Conservation (phyloP, 2,888 invertebrate genomes). For the Ectemnius cavifrons region DNA sequence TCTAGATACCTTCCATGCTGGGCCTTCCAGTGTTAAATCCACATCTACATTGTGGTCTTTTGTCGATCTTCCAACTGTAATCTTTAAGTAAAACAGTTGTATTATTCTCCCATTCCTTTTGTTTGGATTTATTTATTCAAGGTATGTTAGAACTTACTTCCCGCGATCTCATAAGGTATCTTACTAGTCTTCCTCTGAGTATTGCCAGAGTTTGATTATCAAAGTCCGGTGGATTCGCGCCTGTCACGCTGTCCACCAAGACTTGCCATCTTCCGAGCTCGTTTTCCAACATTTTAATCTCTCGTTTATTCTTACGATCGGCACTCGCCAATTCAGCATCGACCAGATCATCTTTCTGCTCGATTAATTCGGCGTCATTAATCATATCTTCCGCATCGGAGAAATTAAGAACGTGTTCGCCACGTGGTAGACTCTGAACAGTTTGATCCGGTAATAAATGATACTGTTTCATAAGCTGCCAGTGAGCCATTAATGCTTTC, state of each 20-base stretch:
- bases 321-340: constrained; percentile 88
- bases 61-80: constrained; percentile 94
- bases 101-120: neutral
- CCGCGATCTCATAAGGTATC: constrained; percentile 95
- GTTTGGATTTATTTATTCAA: neutral
- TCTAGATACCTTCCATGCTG: constrained; percentile 95
- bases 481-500: constrained; percentile 91
- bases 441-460: constrained; percentile 94
- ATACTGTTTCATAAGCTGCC: constrained; percentile 95
- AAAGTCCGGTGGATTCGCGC: constrained; percentile 91
- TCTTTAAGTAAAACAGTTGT: constrained; percentile 79
- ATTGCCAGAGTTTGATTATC: constrained; percentile 97
- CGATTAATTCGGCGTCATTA: constrained; percentile 89
- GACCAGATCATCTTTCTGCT: constrained; percentile 88
- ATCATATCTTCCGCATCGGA: constrained; percentile 95
- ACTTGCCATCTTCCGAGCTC: constrained; percentile 95
- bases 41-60: constrained; percentile 95
- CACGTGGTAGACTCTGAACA: constrained; percentile 82
- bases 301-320: constrained; percentile 88
- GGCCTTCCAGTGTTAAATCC: constrained; percentile 95
- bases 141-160: constrained; percentile 81
- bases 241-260: constrained; percentile 93
- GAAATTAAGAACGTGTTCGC: constrained; percentile 86
- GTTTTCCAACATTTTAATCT: constrained; percentile 93
- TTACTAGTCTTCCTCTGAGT: constrained; percentile 92